Conservation (phyloP, 2,888 invertebrate genomes). For the Andricus curvator region DNA sequence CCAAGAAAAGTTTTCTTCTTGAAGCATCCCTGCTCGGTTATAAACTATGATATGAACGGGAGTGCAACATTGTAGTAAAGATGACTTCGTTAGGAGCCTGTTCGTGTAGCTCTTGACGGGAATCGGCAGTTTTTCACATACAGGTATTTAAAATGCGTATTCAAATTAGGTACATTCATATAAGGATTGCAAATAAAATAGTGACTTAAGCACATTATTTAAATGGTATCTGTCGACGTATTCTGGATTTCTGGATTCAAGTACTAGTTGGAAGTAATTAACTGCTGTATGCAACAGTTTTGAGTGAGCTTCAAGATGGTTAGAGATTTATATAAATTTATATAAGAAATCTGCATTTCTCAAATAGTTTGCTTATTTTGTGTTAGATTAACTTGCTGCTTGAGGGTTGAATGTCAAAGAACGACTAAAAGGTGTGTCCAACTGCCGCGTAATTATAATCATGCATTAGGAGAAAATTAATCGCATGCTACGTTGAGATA, state of each 20-base stretch:
- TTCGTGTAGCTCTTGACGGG: constrained; percentile 2
- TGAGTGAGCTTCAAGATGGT: neutral
- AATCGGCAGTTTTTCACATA: constrained; percentile 14
- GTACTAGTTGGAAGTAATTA: neutral
- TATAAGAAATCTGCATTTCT: neutral
- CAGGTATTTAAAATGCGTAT: constrained; percentile 22
- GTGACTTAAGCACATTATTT: constrained; percentile 9
- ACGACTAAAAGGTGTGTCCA: constrained; percentile 29
- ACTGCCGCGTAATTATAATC: constrained; percentile 26
- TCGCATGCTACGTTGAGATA: constrained; percentile 13
- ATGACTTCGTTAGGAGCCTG: constrained; percentile 21
- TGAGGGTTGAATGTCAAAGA: constrained; percentile 21
- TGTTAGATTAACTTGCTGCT: neutral
- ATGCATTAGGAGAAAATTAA: constrained; percentile 24
- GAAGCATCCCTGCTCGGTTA: neutral
- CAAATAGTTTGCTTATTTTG: constrained; percentile 19
- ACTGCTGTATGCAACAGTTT: neutral
- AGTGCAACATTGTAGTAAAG: constrained; percentile 17
- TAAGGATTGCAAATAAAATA: constrained; percentile 22
- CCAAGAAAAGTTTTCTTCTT: neutral
- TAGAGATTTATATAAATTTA: neutral
- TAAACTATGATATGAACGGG: constrained; percentile 9
- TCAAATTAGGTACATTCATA: constrained; percentile 15
- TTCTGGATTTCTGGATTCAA: neutral
- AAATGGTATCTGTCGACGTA: neutral